Base-by-base conservation (phyloP, 2,888 invertebrate genomes). In the Lasioglossum pauxillum region DNA sequence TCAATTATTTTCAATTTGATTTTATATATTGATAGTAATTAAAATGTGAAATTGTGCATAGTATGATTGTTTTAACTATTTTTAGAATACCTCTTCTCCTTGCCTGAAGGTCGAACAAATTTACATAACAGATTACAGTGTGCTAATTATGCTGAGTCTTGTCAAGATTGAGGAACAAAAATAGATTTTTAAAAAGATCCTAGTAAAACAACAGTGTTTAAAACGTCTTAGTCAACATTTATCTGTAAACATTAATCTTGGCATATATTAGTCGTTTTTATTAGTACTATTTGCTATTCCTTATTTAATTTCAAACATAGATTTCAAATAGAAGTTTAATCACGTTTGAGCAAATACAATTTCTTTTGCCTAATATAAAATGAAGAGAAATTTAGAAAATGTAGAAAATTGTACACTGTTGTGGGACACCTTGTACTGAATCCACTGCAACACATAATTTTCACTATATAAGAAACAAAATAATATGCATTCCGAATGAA, bases 391-490 rank as follows among this genome's bases (percentile, higher is more conserved):
- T 44, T 44, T 44, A 44, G 0, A 3, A 2, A 8, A 16, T 27
- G 23, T 44, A 44, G 4, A 14, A 31, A 10, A 16, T 23, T 38
- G 23, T 14, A 16, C n/a, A 12, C 7, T 23, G 38, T 27, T 71
- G 41, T n/a, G 38, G 75, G 64, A 75, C 44, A 84, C 27, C 27
- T 60, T 46, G 83, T 44, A 75, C 14, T 31, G 8, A 10, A 49
- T 19, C 1, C 14, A 27, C 0, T n/a, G 23, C 49, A 49, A 49
- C 23, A 49, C n/a, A 2, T 12, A 71, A 84, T 10, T 19, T 16
- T 49, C 2, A 23, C 3, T 10, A 10, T 1, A 60, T 72, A 7
- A 19, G 16, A 44, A 16, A 27, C 0, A 4, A 44, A 53, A 19
- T 8, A 64, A n/a, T 14, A 23, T 5, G 1, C 23, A 19, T 1